Evolutionary conservation across 1,140 invertebrate species (phyloP).

Genomic region (Doryteuthis pealeii): DNA sequence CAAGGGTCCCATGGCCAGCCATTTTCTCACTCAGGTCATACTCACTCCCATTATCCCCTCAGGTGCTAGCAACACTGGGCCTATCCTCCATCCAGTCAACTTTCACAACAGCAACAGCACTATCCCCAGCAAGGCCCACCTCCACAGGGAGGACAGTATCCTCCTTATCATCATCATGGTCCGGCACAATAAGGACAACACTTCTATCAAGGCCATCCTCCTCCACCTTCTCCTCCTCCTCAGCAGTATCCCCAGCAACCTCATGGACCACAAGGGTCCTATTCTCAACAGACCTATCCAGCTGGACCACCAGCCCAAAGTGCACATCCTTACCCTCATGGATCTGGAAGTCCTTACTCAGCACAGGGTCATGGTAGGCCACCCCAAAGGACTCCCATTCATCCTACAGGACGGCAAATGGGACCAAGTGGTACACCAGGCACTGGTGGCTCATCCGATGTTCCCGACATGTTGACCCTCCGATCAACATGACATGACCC

Average conservation of each 20-base stretch:
- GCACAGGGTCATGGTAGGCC: slow-evolving; percentile 18
- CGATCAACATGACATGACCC: too few species aligned
- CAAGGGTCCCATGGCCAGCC: neutral
- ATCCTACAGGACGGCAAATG: slow-evolving; percentile 10
- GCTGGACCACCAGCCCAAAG: neutral
- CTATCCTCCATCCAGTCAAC: slow-evolving; percentile 6
- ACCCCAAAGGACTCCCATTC: slow-evolving; percentile 20
- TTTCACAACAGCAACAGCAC: neutral
- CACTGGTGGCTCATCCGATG: too few species aligned
- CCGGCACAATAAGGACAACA: neutral
- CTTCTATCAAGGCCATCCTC: slow-evolving; percentile 5
- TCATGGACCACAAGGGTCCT: slow-evolving; percentile 8
- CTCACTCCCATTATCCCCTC: slow-evolving; percentile 10
- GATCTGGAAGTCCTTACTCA: slow-evolving; percentile 1
- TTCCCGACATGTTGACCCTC: too few species aligned
- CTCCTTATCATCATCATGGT: slow-evolving; percentile 1
- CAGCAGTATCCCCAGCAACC: too few species aligned
- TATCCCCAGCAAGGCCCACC: neutral
- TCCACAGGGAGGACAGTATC: neutral
- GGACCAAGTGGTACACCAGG: slow-evolving; percentile 11
- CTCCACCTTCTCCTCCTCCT: too few species aligned
- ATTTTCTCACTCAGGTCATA: slow-evolving; percentile 1
- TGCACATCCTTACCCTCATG: slow-evolving; percentile 2
- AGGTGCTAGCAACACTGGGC: neutral
- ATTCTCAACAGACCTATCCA: neutral